Base-by-base conservation (phyloP, 2,888 invertebrate genomes). In the Parascotia fuliginaria region DNA sequence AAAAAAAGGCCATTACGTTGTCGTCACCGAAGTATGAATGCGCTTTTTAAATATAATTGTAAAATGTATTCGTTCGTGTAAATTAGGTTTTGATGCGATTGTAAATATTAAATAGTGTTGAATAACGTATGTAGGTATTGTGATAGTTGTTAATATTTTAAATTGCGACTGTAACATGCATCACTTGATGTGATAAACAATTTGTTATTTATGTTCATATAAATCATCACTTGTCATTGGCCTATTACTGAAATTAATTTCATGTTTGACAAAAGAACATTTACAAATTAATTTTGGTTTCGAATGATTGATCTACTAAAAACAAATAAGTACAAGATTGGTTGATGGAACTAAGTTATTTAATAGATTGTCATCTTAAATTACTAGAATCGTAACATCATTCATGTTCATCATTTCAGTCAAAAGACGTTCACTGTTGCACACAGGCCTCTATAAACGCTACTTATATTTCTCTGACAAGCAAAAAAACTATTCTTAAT, bases 1-100 rank as follows among this genome's bases (percentile, higher is more conserved):
- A 65, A 61, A 68, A 65, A 24, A 64, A 52, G 55, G 42, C 44
- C 55, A 57, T 62, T 70, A 59, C 48, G 16, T 34, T 65, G 56
- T 72, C 70, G 58, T 48, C 64, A 41, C 15, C 27, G 45, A 49
- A 51, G 49, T 56, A 58, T 57, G 52, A 63, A 56, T 63, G 56
- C 27, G 19, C 40, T 60, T 65, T 61, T 54, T 54, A 43, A 60
- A 45, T 46, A 48, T 39, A 48, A 43, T 38, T 49, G 28, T 45
- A 41, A 53, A 49, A 61, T 61, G 39, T 60, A 40, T 51, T 48
- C 34, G 28, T 15, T n/a, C 36, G 19, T 41, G 46, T 45, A 56
- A 53, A 52, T 61, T 54, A 50, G 63, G 31, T 53, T 56, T 53
- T 19, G 15, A 49, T 41, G 48, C 41, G 9, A 43, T n/a, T 34